Percentiles rank a stretch among this genome's conserved stretches.
Conservation (phyloP, 2,888 invertebrate genomes). For the Erebia aethiops region DNA sequence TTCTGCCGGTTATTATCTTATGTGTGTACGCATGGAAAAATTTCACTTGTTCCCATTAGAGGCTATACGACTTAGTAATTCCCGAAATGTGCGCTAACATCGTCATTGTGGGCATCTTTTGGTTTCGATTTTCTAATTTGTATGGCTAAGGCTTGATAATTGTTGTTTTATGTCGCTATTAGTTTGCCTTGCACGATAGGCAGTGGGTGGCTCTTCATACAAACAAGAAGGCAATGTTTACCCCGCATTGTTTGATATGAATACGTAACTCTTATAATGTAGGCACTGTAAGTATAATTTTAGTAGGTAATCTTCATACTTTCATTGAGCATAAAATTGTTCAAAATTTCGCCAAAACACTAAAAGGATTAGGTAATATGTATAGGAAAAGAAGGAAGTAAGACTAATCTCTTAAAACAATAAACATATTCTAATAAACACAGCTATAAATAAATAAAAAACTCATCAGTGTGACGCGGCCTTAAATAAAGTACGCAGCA, state of each 20-base stretch:
- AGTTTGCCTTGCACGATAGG: neutral
- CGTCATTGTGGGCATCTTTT: neutral
- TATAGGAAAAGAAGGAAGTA: too few relatives aligned
- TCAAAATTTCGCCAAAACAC: too few relatives aligned
- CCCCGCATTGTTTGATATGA: neutral
- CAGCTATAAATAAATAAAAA: neutral
- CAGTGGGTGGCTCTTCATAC: neutral
- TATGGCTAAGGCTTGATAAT: neutral
- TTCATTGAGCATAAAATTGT: too few relatives aligned
- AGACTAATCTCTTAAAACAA: too few relatives aligned
- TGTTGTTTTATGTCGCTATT: neutral
- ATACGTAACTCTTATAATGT: too few relatives aligned
- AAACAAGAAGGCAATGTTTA: neutral
- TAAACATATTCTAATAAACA: neutral
- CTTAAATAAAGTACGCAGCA: constrained; percentile 42
- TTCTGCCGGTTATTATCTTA: constrained; percentile 70
- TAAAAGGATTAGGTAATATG: too few relatives aligned
- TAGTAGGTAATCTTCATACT: too few relatives aligned
- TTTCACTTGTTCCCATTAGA: constrained; percentile 47
- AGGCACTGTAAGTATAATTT: too few relatives aligned
- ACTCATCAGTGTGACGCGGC: constrained; percentile 14
- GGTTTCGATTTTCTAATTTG: constrained; percentile 11
- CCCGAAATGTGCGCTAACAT: constrained; percentile 41
- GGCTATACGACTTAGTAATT: constrained; percentile 46
- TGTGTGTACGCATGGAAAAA: constrained; percentile 48